phyloP scores from a whole-genome alignment of 92 coral and sea anemone genomes.

The Zoanthus solanderi region DNA sequence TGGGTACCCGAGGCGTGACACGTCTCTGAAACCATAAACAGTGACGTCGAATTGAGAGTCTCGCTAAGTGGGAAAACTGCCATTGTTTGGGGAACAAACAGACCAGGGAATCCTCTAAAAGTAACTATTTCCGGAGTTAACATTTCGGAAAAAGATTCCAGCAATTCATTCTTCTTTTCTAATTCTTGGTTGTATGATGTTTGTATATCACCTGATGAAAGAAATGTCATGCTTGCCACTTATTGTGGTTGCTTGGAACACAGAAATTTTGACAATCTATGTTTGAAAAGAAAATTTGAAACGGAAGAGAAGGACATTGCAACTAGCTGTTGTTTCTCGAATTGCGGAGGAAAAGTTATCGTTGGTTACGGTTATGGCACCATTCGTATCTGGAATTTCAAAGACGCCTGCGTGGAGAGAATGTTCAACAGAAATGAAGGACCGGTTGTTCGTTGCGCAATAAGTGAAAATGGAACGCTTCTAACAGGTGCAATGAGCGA shows the following conservation, averaged over 20 bases:
- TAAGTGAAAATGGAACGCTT: neutral
- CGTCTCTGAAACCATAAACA: conserved; percentile 15
- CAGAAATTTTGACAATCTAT: conserved; percentile 5
- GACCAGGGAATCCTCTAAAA: neutral
- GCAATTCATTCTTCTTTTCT: neutral
- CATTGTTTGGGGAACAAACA: neutral
- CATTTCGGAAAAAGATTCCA: neutral
- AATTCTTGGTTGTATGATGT: neutral
- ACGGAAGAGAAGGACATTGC: neutral
- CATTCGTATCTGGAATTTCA: conserved; percentile 16
- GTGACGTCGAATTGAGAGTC: neutral
- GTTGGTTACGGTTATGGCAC: neutral
- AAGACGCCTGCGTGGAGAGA: neutral
- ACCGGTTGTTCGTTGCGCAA: neutral
- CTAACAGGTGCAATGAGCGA: neutral
- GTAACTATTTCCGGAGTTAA: neutral
- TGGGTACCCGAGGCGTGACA: conserved; percentile 10
- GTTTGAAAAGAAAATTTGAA: neutral
- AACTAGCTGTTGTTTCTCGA: neutral
- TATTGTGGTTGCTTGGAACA: conserved; percentile 11
- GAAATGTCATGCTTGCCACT: neutral
- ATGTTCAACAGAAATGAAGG: neutral
- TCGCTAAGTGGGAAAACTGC: conserved; percentile 6
- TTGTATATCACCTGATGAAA: conserved; percentile 25
- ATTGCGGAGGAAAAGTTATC: neutral